These are phyloP conservation scores for Lepidocyrtinus sp. DNA, from an alignment of 2,888 invertebrate genomes.

Conservation along the genomic window DNA sequence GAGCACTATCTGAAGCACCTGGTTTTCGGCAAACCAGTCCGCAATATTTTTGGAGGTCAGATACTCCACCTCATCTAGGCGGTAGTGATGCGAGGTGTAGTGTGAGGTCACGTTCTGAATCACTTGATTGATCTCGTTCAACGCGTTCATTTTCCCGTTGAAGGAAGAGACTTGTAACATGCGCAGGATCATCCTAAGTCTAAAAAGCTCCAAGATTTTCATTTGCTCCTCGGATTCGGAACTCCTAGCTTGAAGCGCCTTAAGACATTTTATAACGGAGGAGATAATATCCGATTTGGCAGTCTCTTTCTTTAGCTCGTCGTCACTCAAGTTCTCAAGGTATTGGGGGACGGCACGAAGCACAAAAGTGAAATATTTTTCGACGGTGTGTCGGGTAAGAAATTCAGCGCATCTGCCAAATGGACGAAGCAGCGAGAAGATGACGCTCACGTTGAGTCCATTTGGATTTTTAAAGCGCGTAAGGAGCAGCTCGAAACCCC, in stretches of 20 bases:
- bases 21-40: conserved; percentile 96
- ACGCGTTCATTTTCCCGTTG: conserved; percentile 98
- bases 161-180: conserved; percentile 85
- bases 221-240: conserved; percentile 87
- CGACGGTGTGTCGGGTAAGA: conserved; percentile 89
- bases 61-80: conserved; percentile 89
- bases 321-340: conserved; percentile 93
- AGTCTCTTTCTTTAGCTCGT: conserved; percentile 95
- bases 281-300: conserved; percentile 97
- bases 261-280: conserved; percentile 92
- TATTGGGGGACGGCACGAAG: conserved; percentile 91
- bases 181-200: conserved; percentile 89
- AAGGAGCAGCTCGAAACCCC: conserved; percentile 89
- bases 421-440: conserved; percentile 87
- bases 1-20: conserved; percentile 94
- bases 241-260: conserved; percentile 88
- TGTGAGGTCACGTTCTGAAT: conserved; percentile 89
- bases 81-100: conserved; percentile 82
- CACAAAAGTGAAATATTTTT: conserved; percentile 93
- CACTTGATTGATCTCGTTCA: conserved; percentile 98
- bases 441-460: conserved; percentile 82
- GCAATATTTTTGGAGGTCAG: conserved; percentile 95
- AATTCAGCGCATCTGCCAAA: conserved; percentile 94
- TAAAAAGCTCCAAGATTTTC: conserved; percentile 91
- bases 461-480: conserved; percentile 86